Evolutionary conservation across 2,888 invertebrate genomes (phyloP), one percentile per base, ranked within the genome.

Genomic region (Phortica magna): DNA sequence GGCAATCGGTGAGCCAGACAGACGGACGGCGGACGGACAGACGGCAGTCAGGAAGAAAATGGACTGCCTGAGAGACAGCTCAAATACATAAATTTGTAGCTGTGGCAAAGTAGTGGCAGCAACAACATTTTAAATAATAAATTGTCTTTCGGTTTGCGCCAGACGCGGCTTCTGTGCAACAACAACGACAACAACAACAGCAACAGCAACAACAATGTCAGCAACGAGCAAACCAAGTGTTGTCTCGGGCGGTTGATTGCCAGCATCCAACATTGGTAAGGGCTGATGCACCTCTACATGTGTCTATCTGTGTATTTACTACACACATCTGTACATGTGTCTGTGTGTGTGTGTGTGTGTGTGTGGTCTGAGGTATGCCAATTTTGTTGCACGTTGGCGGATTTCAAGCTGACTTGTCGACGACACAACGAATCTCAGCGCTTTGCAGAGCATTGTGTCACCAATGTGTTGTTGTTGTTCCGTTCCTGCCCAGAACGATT

Each of bases 91-190:
- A 12, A 59, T 59, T 59, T 59, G 14, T 59, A n/a, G 7, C 59
- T n/a, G 19, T 48, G 59, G 14, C 59, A 59, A n/a, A 59, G 59
- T 59, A 59, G 59, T 19, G 41, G 72, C 72, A 57, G 55, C 57
- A 31, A 72, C 72, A 72, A 72, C 72, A 72, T 57, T 72, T 72
- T 72, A 72, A 72, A 72, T 72, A 72, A 72, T 55, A 72, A 72
- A 72, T 72, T 72, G 72, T 72, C 72, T 72, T 72, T 57, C 57
- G 59, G 57, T 59, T 59, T 59, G 59, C n/a, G 59, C 59, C 59
- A 59, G 59, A 59, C 48, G 48, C 59, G 59, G n/a, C 59, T 59
- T 59, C 59, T 59, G 17, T 59, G 7, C 59, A 12, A 48, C 48
- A 14, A 48, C 48, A 3, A 7, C 10, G 43, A 10, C 43, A 7